Evolutionary conservation across 1,140 invertebrate species (phyloP), one percentile per base, ranked within the genome.

Genomic region (Oryzaephilus surinamensis): DNA sequence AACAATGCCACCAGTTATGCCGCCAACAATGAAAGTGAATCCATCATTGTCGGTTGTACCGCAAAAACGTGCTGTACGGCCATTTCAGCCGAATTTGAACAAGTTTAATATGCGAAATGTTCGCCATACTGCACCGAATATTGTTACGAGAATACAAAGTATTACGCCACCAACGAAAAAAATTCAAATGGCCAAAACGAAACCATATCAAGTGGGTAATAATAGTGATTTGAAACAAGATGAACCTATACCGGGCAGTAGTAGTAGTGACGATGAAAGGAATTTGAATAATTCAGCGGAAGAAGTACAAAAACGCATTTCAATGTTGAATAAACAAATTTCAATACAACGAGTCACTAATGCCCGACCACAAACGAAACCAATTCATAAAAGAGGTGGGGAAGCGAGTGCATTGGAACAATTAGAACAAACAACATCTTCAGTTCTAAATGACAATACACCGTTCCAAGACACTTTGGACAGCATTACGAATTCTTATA

Each of bases 31-130:
- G 20, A 76, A 77, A 50, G 19, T 74, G 48, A 79, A 78, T 48
- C 73, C 77, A 6, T 74, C 76, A 2, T 73, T 79, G 19, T 76
- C 78, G 15, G 75, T 78, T 16, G 74, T 74, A 41, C 76, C 77
- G 13, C 67, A 41, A 48, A 62, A 51, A 33, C 45, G 48, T 31
- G 42, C 39, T 30, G 52, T 41, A 47, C 65, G 48, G 50, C 62
- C 36, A 11, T 60, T 52, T 50, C 61, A 50, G 38, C 63, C 39
- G 34, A 55, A 40, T 33, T 43, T 47, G 51, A 54, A 41, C 39
- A 64, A 46, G 43, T 37, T 59, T 23, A 57, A 57, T 32, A 43
- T 64, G 31, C 32, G 59, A 41, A 54, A 54, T 41, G 30, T 60
- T 44, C 50, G 65, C 59, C 48, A 62, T 53, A 28, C 64, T 46